These are phyloP conservation scores for Ceramica pisi DNA, from an alignment of 2,888 invertebrate genomes.

Conservation along the genomic window DNA sequence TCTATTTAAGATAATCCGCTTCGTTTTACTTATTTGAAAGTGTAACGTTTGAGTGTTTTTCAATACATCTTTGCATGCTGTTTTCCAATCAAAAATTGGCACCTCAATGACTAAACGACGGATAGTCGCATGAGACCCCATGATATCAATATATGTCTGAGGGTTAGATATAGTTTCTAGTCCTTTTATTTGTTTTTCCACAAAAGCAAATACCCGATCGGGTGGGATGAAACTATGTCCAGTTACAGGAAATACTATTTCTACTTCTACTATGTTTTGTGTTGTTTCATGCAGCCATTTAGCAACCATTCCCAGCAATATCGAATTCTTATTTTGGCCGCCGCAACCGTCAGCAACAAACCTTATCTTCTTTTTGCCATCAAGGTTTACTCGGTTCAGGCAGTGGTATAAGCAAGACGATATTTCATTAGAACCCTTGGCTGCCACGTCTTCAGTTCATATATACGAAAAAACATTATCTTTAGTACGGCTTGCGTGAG, in stretches of 20 bases:
- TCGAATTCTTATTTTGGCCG: slow-evolving; percentile 65
- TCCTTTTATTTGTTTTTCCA: no score
- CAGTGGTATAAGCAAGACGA: slow-evolving; percentile 58
- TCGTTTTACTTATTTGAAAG: slow-evolving; percentile 58
- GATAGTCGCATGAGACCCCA: slow-evolving; percentile 52
- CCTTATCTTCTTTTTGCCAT: slow-evolving; percentile 46
- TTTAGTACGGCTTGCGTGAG: slow-evolving; percentile 37
- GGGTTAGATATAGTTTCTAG: no score
- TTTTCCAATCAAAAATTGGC: slow-evolving; percentile 20
- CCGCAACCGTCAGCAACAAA: slow-evolving; percentile 64
- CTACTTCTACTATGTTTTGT: no score
- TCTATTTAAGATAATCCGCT: slow-evolving; percentile 37
- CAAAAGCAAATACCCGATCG: no score
- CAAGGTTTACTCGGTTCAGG: slow-evolving; percentile 33
- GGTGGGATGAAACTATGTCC: no score
- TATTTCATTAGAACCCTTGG: slow-evolving; percentile 63
- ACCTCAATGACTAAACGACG: slow-evolving; percentile 47
- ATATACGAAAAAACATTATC: slow-evolving; percentile 24
- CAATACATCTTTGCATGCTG: no score
- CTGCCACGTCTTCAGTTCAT: slow-evolving; percentile 59
- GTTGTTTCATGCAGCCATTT: slow-evolving; percentile 31
- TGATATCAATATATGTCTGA: slow-evolving; percentile 52
- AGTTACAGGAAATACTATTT: no score
- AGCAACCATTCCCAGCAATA: slow-evolving; percentile 58
- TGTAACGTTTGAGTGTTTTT: slow-evolving; percentile 51